Percentiles rank a stretch among this genome's conserved stretches.
Evolutionary conservation across 2,888 invertebrate species (phyloP).

Genomic region (Digitonthophagus gazella): DNA sequence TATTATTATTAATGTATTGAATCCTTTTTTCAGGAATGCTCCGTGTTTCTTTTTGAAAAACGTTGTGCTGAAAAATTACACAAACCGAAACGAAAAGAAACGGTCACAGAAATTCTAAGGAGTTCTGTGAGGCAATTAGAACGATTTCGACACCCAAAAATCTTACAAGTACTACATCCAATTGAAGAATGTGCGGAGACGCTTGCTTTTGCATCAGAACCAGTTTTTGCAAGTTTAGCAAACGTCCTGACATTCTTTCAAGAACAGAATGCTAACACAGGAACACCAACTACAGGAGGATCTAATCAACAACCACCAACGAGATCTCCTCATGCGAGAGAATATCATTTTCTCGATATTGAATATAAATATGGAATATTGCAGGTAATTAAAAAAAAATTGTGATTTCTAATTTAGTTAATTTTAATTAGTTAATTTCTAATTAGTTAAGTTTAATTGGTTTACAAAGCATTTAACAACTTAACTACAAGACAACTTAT

Average conservation of each 20-base stretch:
- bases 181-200: constrained; percentile 84
- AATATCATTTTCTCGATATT: constrained; percentile 86
- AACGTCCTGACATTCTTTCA: constrained; percentile 84
- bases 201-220: constrained; percentile 92
- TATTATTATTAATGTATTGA: no score
- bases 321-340: constrained; percentile 68
- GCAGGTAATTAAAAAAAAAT: constrained; percentile 62
- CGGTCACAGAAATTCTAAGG: constrained; percentile 84
- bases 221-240: constrained; percentile 83
- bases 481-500: no score
- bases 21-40: constrained; percentile 95
- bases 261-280: constrained; percentile 57
- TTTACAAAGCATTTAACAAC: no score
- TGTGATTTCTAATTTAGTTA: constrained; percentile 9
- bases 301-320: constrained; percentile 51
- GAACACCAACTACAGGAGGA: constrained; percentile 49
- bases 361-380: constrained; percentile 91
- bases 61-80: constrained; percentile 87
- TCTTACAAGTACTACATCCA: constrained; percentile 66
- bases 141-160: constrained; percentile 81
- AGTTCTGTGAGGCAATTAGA: constrained; percentile 78
- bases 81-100: constrained; percentile 88
- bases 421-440: neutral
- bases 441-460: no score
- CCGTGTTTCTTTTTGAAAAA: constrained; percentile 92